Percentiles rank a stretch among this genome's conserved stretches.
Conservation (phyloP, 2,888 invertebrate species). For the Agrotis ipsilon region DNA sequence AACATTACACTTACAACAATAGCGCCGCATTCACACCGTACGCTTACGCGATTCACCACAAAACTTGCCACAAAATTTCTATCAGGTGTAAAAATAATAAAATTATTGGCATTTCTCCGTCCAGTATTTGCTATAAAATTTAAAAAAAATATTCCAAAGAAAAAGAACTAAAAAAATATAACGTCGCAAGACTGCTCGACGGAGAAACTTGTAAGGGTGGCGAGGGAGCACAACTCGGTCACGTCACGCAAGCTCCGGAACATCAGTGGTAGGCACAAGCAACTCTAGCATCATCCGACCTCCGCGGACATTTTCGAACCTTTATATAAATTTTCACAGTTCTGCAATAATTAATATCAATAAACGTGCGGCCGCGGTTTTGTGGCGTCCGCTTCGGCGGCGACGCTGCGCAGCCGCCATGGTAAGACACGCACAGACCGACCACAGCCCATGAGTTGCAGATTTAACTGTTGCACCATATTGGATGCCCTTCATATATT, state of each 20-base stretch:
- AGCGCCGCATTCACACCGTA: constrained; percentile 71
- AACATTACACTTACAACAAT: constrained; percentile 86
- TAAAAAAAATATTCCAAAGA: constrained; percentile 66
- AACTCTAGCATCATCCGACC: constrained; percentile 79
- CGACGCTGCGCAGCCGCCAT: constrained; percentile 74
- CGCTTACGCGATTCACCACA: constrained; percentile 68
- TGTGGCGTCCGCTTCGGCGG: constrained; percentile 85
- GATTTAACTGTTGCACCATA: constrained; percentile 40
- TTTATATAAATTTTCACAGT: constrained; percentile 85
- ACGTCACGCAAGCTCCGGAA: constrained; percentile 48
- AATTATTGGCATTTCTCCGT: constrained; percentile 70
- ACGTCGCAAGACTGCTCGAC: constrained; percentile 80
- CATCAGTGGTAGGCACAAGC: constrained; percentile 59
- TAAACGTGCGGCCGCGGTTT: constrained; percentile 87
- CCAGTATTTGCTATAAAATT: constrained; percentile 82
- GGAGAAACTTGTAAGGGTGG: constrained; percentile 71
- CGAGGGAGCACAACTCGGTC: constrained; percentile 66
- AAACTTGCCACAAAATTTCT: constrained; percentile 66
- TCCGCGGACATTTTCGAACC: constrained; percentile 89
- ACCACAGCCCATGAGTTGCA: constrained; percentile 49
- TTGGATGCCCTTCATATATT: constrained; percentile 11
- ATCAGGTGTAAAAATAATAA: constrained; percentile 57
- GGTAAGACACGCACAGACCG: constrained; percentile 59
- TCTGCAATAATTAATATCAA: constrained; percentile 89
- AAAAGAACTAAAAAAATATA: constrained; percentile 57